phyloP scores from a whole-genome alignment of 2,113 vertebrate species.

The Coturnix japonica region DNA sequence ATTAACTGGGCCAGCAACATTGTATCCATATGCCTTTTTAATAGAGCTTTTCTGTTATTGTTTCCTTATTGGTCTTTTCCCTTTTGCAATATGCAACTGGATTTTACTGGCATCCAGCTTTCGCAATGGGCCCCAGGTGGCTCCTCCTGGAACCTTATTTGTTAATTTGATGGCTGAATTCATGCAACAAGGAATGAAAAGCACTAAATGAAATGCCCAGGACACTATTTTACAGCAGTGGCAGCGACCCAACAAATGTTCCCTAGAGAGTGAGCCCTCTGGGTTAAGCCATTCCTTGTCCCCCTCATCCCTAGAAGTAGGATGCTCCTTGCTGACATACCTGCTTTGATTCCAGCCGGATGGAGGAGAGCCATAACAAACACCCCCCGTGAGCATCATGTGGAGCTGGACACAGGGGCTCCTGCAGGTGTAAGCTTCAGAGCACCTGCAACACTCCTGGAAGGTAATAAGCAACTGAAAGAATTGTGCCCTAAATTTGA shows the following conservation, averaged over 20 bases:
- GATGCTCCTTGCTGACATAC: neutral
- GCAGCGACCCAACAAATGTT: neutral
- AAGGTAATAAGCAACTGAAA: neutral
- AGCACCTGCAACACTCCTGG: neutral
- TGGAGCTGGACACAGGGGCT: neutral
- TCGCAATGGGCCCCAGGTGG: slow-evolving; percentile 46
- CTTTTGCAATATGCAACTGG: slow-evolving; percentile 45
- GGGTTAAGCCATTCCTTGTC: neutral
- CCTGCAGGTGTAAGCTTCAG: neutral
- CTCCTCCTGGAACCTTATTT: slow-evolving; percentile 13
- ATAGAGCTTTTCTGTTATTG: slow-evolving; percentile 66
- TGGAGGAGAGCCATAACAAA: neutral
- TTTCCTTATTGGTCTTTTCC: slow-evolving; percentile 71
- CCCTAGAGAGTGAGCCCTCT: neutral
- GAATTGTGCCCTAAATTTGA: neutral
- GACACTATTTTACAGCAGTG: neutral
- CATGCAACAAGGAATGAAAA: neutral
- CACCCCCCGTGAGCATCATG: rapidly evolving
- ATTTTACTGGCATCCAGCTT: slow-evolving; percentile 49
- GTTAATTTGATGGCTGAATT: slow-evolving; percentile 53
- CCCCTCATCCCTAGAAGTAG: neutral
- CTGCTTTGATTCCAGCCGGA: neutral
- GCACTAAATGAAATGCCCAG: neutral
- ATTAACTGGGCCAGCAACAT: slow-evolving; percentile 55
- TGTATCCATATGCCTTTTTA: slow-evolving; percentile 67